A percentile compares a stretch with the other conserved stretches of the same genome.
Conservation (phyloP, 2,888 invertebrate genomes). For the Seira musarum region DNA sequence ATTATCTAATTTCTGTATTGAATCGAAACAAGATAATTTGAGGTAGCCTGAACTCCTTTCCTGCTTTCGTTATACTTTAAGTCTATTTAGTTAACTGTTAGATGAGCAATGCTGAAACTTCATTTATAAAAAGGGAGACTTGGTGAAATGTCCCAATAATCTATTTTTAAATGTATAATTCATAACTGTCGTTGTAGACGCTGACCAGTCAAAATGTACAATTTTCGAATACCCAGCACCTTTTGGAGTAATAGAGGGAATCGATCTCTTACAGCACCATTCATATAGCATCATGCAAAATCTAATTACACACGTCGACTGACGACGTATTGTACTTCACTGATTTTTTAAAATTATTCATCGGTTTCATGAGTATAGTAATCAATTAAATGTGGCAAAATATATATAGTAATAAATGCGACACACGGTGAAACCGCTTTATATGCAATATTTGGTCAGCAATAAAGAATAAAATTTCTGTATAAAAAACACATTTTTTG, state of each 20-base stretch:
- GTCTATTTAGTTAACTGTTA: conserved; percentile 59
- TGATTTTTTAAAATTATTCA: neutral
- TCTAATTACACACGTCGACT: too few relatives aligned
- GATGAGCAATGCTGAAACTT: conserved; percentile 43
- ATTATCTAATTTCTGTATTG: neutral
- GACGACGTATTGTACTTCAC: neutral
- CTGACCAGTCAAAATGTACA: too few relatives aligned
- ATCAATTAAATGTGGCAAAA: conserved; percentile 1
- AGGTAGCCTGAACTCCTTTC: conserved; percentile 42
- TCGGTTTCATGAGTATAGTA: neutral
- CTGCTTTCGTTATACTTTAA: conserved; percentile 60
- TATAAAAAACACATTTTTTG: conserved; percentile 8
- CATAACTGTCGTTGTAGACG: too few relatives aligned
- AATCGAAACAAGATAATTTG: conserved; percentile 32
- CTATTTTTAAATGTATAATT: too few relatives aligned
- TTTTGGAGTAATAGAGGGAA: neutral
- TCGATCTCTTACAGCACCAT: neutral
- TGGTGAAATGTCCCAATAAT: too few relatives aligned
- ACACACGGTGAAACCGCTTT: neutral
- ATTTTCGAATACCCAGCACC: neutral
- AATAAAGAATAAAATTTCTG: neutral
- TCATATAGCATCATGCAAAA: neutral
- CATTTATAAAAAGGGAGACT: too few relatives aligned
- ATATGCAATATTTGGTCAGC: neutral
- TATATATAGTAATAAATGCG: conserved; percentile 5